Conservation (phyloP, 2,888 invertebrate species). For the Himalopsyche anomala region DNA sequence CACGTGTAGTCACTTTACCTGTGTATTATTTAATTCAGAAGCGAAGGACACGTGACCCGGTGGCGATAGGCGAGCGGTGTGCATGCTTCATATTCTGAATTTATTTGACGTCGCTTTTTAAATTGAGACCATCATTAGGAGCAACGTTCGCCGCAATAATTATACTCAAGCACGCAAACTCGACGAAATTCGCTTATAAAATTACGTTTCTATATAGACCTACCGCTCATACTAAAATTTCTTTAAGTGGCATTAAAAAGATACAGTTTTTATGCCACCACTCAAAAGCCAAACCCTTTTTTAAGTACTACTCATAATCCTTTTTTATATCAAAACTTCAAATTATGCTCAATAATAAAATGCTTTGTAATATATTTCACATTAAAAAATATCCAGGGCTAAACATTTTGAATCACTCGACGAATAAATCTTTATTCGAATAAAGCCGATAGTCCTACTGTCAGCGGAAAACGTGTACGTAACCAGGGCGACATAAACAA, state of each 20-base stretch:
- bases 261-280: slow-evolving; percentile 37
- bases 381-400: too few relatives aligned
- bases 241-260: slow-evolving; percentile 29
- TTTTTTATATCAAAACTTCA: not conserved
- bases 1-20: not conserved
- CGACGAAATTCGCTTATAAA: not conserved
- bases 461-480: too few relatives aligned
- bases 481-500: too few relatives aligned
- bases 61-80: not conserved
- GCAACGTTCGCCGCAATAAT: slow-evolving; percentile 28
- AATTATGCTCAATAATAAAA: not conserved
- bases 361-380: too few relatives aligned
- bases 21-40: slow-evolving; percentile 24
- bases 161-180: slow-evolving; percentile 12
- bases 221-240: not conserved
- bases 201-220: slow-evolving; percentile 16
- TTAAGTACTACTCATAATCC: not conserved
- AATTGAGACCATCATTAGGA: slow-evolving; percentile 10
- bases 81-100: slow-evolving; percentile 36
- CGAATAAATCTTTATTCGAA: too few relatives aligned
- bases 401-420: too few relatives aligned
- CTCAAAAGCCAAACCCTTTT: slow-evolving; percentile 13
- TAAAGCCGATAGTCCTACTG: too few relatives aligned
- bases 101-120: slow-evolving; percentile 27
- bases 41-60: slow-evolving; percentile 19